phyloP scores from a whole-genome alignment of 64 coral and sea anemone genomes.

The Dendronephthya gigantea region DNA sequence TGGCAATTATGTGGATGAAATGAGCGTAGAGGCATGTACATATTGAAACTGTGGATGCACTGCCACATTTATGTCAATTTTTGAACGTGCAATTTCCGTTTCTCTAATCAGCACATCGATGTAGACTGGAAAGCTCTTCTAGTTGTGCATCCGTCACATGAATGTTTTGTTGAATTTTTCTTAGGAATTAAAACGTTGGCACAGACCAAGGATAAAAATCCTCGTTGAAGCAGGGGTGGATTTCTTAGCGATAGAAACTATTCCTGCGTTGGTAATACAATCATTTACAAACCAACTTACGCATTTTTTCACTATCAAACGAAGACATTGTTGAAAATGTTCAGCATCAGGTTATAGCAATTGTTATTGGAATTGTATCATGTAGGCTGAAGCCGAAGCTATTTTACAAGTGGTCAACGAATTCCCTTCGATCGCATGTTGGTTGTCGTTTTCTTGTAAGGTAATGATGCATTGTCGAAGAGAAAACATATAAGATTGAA shows the following conservation, averaged over 20 bases:
- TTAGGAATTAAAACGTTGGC: conserved; percentile 66
- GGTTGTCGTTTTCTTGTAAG: conserved; percentile 1
- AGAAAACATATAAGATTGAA: background rate
- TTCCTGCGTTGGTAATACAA: conserved; percentile 76
- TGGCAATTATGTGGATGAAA: conserved; percentile 74
- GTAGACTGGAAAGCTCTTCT: too few relatives aligned
- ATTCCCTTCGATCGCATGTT: background rate
- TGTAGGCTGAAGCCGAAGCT: background rate
- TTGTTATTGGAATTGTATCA: too few relatives aligned
- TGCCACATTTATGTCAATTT: background rate
- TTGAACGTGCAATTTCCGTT: background rate
- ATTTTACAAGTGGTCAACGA: background rate
- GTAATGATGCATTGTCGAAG: background rate
- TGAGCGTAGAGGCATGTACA: conserved; percentile 53
- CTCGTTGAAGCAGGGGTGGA: conserved; percentile 70
- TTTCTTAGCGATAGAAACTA: conserved; percentile 73
- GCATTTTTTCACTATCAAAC: too few relatives aligned
- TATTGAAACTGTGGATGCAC: background rate
- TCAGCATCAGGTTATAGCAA: too few relatives aligned
- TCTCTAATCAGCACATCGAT: too few relatives aligned
- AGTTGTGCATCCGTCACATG: too few relatives aligned
- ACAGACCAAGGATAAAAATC: conserved; percentile 51
- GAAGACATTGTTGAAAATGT: too few relatives aligned
- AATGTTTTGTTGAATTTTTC: background rate
- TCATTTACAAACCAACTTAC: too few relatives aligned